Conservation (phyloP, 1,140 invertebrate genomes). For the Antheraea mylitta region DNA sequence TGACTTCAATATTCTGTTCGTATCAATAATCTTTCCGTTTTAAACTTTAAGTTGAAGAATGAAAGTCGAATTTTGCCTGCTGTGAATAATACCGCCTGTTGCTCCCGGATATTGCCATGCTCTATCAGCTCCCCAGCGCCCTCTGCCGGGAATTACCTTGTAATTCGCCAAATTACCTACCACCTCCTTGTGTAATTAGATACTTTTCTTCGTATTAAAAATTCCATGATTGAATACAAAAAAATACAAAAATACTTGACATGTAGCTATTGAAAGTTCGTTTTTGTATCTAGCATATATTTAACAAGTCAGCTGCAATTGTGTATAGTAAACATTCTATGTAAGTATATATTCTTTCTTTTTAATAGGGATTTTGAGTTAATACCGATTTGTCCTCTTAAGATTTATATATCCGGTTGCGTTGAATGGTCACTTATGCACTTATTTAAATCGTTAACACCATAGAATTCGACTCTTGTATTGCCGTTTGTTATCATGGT, state of each 20-base stretch:
- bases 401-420: no score
- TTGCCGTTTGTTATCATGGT: no score
- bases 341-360: background rate
- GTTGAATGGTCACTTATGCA: no score
- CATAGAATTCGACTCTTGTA: no score
- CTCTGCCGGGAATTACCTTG: constrained; percentile 58
- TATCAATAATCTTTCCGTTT: constrained; percentile 5
- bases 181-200: constrained; percentile 61
- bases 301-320: background rate
- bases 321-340: background rate
- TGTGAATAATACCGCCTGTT: constrained; percentile 47
- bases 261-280: background rate
- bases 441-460: no score
- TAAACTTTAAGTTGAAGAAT: constrained; percentile 5
- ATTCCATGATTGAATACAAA: background rate
- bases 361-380: no score
- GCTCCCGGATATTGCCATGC: constrained; percentile 59
- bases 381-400: no score
- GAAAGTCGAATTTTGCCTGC: constrained; percentile 9
- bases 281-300: background rate
- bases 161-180: constrained; percentile 66
- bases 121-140: constrained; percentile 45
- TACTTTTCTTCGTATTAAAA: constrained; percentile 36
- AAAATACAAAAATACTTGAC: background rate
- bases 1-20: constrained; percentile 16